Percentiles rank a stretch among this genome's conserved stretches.
Conservation (phyloP, 2,113 vertebrate species). For the Paraplagusia blochii region DNA sequence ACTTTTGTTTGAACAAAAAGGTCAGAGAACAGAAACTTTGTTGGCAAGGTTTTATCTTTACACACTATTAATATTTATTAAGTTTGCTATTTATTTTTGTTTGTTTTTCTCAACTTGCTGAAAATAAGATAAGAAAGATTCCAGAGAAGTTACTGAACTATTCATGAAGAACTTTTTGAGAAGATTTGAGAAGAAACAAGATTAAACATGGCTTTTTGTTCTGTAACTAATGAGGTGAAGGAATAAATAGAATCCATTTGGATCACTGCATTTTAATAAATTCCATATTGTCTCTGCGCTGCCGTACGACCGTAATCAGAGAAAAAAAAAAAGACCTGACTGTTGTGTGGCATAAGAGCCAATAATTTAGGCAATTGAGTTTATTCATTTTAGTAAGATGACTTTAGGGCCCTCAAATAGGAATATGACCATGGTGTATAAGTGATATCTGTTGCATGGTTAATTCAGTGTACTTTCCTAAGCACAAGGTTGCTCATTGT, state of each 20-base stretch:
- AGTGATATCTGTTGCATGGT: constrained; percentile 71
- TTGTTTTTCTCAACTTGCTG: constrained; percentile 12
- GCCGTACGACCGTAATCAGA: constrained; percentile 14
- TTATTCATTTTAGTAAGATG: constrained; percentile 72
- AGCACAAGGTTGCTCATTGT: constrained; percentile 74
- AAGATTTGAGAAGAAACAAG: too few species aligned
- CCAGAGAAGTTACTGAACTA: constrained; percentile 2
- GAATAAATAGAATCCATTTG: too few species aligned
- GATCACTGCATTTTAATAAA: too few species aligned
- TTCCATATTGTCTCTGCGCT: constrained; percentile 20
- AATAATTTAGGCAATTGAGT: constrained; percentile 48
- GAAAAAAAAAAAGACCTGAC: constrained; percentile 29
- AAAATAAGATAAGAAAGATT: constrained; percentile 19
- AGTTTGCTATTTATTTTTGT: neutral
- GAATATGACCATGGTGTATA: constrained; percentile 56
- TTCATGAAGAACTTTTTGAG: too few species aligned
- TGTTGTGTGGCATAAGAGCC: constrained; percentile 39
- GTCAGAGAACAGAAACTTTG: constrained; percentile 19
- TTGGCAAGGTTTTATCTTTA: constrained; percentile 21
- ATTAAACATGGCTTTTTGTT: too few species aligned
- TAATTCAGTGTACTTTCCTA: constrained; percentile 65
- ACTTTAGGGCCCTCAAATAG: constrained; percentile 59
- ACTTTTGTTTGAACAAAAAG: constrained; percentile 31
- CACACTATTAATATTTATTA: constrained; percentile 37
- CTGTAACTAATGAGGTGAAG: too few species aligned